Base-by-base conservation (phyloP, 2,797 vertebrate genomes). In the Poecilia velifera region DNA sequence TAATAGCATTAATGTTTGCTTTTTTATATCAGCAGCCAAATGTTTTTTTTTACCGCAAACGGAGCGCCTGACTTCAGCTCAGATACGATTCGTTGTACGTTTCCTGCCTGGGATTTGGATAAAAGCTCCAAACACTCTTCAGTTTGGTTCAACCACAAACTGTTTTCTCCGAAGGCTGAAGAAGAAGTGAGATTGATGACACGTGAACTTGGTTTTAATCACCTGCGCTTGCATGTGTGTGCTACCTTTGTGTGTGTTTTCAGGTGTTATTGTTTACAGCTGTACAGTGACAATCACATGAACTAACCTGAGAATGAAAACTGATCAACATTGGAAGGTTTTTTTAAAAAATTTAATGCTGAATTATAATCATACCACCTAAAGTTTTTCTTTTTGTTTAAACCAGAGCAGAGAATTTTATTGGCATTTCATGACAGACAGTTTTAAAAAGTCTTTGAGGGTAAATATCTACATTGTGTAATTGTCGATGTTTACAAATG, bases 211-310 rank as follows among this genome's bases (percentile, higher is more conserved):
- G 34, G 57, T 13, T 71, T 79, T 28, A n/a, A 0, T 0, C 14
- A 47, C 39, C 66, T 85, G 12, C 57, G 0, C 47, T 59, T 53
- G 18, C 64, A 6, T 73, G 16, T 39, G 16, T 66, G 34, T 22
- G 6, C 18, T 13, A 74, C 20, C 34, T 45, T 28, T 77, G 13
- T 77, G 34, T 72, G 3, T 46, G 14, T 53, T 72, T 53, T 6
- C 66, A 46, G 22, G 18, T 49, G 57, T 78, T 41, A 31, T 55
- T 36, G 72, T 84, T 82, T 83, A 59, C 78, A 72, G 2, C 13
- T 41, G 22, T 59, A 47, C n/a, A 75, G 7, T 16, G 86, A 91
- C 89, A 90, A 91, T 93, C 91, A 81, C 31, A 59, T 62, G 3
- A 76, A 57, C 53, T 12, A 45, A 28, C 82, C 62, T 68, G 34